These are phyloP conservation scores for Epizoanthus stellaris DNA, from an alignment of 92 coral and sea anemone species.

Conservation along the genomic window DNA sequence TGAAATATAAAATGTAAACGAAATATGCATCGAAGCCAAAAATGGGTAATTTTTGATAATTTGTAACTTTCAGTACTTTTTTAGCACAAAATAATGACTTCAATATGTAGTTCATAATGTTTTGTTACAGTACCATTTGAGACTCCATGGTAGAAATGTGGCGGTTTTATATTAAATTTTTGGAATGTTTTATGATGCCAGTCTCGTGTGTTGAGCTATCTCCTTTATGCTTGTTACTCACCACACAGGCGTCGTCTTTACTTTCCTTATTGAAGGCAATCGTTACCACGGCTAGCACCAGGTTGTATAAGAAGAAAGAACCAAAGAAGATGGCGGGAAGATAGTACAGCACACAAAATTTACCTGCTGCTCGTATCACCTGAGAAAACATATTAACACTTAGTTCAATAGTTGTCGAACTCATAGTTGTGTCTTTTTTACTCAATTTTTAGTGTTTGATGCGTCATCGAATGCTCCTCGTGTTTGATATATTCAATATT, in stretches of 20 bases:
- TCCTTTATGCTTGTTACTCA: neutral
- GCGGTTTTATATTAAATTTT: neutral
- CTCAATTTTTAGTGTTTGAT: too few species aligned
- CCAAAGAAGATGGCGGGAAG: neutral
- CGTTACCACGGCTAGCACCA: conserved; percentile 34
- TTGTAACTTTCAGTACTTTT: too few species aligned
- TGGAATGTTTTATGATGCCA: neutral
- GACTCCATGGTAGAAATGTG: too few species aligned
- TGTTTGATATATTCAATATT: neutral
- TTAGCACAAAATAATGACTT: too few species aligned
- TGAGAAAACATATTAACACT: neutral
- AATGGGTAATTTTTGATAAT: too few species aligned
- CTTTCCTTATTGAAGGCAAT: conserved; percentile 22
- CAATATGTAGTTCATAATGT: too few species aligned
- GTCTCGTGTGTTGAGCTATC: neutral
- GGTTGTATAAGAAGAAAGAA: conserved; percentile 8
- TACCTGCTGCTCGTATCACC: conserved; percentile 20
- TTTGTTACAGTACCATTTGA: too few species aligned
- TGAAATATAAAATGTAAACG: too few species aligned
- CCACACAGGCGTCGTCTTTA: conserved; percentile 13
- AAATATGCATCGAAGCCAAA: too few species aligned
- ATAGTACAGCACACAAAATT: conserved; percentile 3
- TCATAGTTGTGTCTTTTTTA: too few species aligned
- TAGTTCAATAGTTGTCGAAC: too few species aligned
- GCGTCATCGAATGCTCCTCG: too few species aligned